These are phyloP conservation scores for Hypothenemus hampei DNA, from an alignment of 1,140 invertebrate genomes.

Conservation along the genomic window DNA sequence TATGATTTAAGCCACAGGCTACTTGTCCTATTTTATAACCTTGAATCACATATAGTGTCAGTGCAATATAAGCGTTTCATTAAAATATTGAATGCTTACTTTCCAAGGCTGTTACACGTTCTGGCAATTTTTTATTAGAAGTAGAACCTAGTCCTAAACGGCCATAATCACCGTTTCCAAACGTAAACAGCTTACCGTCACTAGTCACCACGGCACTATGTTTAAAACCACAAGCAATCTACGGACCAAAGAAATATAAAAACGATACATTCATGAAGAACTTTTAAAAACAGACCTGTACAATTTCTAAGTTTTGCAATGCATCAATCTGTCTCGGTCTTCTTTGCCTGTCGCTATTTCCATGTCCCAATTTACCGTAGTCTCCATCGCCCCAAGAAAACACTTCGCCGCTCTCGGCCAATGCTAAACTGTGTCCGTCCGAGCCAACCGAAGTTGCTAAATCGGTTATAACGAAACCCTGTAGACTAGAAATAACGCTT, in stretches of 20 bases:
- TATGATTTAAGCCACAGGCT: constrained; percentile 62
- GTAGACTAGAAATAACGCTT: constrained; percentile 59
- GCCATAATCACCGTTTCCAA: constrained; percentile 66
- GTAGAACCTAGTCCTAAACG: constrained; percentile 58
- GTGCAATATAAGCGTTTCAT: neutral
- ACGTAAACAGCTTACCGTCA: constrained; percentile 62
- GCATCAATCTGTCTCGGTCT: constrained; percentile 63
- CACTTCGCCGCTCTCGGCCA: constrained; percentile 84
- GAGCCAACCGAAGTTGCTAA: constrained; percentile 79
- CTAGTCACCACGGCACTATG: constrained; percentile 63
- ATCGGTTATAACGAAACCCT: constrained; percentile 63
- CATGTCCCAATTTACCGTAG: constrained; percentile 73
- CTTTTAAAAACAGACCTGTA: constrained; percentile 42
- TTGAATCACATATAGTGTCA: neutral
- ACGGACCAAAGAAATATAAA: neutral
- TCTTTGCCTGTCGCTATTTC: constrained; percentile 60
- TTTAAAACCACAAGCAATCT: constrained; percentile 61
- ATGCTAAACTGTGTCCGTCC: constrained; percentile 88
- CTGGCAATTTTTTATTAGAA: constrained; percentile 59
- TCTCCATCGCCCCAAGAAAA: constrained; percentile 88
- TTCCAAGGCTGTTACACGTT: constrained; percentile 50
- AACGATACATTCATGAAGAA: neutral
- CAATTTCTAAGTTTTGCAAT: constrained; percentile 58
- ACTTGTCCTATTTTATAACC: constrained; percentile 46
- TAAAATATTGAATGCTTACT: constrained; percentile 17